Evolutionary conservation across 2,113 vertebrate species (phyloP), one percentile per base, ranked within the genome.

Genomic region (Syngnathus typhle): DNA sequence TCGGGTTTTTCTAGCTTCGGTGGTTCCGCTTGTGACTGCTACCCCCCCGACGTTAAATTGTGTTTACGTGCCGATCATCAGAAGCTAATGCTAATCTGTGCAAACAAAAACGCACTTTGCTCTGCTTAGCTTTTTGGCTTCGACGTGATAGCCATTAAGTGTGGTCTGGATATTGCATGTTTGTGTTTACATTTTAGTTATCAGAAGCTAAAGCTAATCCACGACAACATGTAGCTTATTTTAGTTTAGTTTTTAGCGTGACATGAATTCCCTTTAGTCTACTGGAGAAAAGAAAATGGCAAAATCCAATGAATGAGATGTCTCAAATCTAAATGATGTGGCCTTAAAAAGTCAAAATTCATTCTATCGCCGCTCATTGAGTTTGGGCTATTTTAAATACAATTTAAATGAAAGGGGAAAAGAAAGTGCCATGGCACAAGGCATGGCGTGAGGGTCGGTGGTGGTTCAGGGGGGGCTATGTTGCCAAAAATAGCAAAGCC

Each of bases 401-500:
- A 74, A 71, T 85, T 85, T 85, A 79, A 32, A 87, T 88, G 79
- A 84, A 88, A 85, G 88, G 82, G 37, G 58, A 73, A 78, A 81
- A 85, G 88, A 85, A 89, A 84, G 36, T 77, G 81, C 80, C 71
- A 84, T 43, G 70, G 83, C 85, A 88, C 84, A 80, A 58, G 82
- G 89, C 87, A 84, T 70, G 73, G 80, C 13, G 44, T 16, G 44
- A 5, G 4, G 23, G 8, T 19, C 39, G 36, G 36, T 18, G 58
- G 36, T 1, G 58, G 19, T 11, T n/a, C 16, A n/a, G 38, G 38
- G 38, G 88, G 86, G 88, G 86, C 84, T 81, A 87, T 83, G 79
- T 87, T 87, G 85, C 89, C 85, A 76, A 88, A 87, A 91, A 91
- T 90, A 91, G 87, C 84, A 78, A 81, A 85, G 82, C 79, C 83